Evolutionary conservation across 2,113 vertebrate species (phyloP), one percentile per base, ranked within the genome.

Genomic region (Cettia cetti): DNA sequence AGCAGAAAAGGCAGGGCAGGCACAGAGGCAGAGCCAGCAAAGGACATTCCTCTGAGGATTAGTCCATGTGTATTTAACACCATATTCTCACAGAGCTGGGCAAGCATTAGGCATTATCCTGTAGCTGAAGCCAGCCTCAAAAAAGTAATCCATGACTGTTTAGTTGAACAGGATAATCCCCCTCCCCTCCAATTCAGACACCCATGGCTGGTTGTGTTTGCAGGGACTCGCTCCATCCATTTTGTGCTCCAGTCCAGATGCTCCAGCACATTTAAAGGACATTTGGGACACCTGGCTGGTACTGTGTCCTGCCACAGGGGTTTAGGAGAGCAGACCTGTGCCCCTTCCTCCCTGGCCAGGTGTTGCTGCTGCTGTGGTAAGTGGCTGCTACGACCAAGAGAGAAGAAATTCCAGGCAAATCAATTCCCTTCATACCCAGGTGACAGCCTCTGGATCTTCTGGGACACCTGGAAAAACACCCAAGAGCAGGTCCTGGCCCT

Each of bases 41-140:
- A 81, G 94, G 82, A 59, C 13, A 89, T 91, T 94, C 92, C 42
- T 75, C 3, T 0, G 8, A 74, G 92, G 92, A 94, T 97, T 78
- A 96, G 69, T 8, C 94, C 60, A 1, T 72, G 89, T 90, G 92
- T 89, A 68, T 86, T 85, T 92, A 91, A 79, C 49, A 30, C 40
- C 23, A 23, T 15, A 66, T 47, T 91, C 91, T 44, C 82, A 64
- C 68, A 92, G 80, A 94, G 96, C 92, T 74, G 66, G 86, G 69
- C 77, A 68, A 94, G 91, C 91, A 49, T 15, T 53, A 11, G 5
- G 12, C 65, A 56, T 95, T 89, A 89, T 84, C 56, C 89, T 19
- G 69, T 4, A 52, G 80, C 65, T 24, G 53, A 68, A 76, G 53
- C n/a, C 82, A 85, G 87, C 61, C 90, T 86, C 63, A 23, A 61